Evolutionary conservation across 2,113 vertebrate genomes (phyloP).

Genomic region (Limanda limanda): DNA sequence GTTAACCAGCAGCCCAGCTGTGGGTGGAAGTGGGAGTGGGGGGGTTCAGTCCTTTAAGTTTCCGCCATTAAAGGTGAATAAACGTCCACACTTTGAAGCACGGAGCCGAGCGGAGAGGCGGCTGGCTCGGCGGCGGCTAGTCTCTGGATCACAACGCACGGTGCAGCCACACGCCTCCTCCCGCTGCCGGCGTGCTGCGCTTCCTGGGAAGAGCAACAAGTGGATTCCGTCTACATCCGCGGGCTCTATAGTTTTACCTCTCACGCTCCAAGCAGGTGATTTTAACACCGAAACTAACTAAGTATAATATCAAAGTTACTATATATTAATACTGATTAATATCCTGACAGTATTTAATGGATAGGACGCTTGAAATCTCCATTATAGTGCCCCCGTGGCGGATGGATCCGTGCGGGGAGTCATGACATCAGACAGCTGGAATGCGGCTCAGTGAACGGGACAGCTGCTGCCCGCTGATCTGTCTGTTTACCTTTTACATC

Average conservation of each 20-base stretch:
- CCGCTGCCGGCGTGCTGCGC: conserved; percentile 78
- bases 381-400: conserved; percentile 63
- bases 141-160: conserved; percentile 24
- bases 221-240: conserved; percentile 83
- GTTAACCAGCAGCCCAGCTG: conserved; percentile 21
- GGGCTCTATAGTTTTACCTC: conserved; percentile 33
- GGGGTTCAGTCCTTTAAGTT: background rate
- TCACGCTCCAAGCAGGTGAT: background rate
- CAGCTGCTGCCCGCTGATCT: conserved; percentile 74
- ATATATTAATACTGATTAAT: accelerated
- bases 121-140: conserved; percentile 21
- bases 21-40: no score
- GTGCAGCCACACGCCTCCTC: conserved; percentile 59
- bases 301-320: accelerated
- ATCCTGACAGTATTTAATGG: background rate
- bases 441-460: conserved; percentile 85
- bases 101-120: background rate
- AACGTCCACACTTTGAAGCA: background rate
- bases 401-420: conserved; percentile 73
- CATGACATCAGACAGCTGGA: conserved; percentile 95
- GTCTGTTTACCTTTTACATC: conserved; percentile 62
- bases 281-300: accelerated
- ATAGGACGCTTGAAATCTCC: background rate
- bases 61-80: conserved; percentile 3
- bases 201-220: conserved; percentile 85